These are phyloP conservation scores for Poecilia gillii DNA, from an alignment of 2,797 vertebrate genomes.

Conservation along the genomic window DNA sequence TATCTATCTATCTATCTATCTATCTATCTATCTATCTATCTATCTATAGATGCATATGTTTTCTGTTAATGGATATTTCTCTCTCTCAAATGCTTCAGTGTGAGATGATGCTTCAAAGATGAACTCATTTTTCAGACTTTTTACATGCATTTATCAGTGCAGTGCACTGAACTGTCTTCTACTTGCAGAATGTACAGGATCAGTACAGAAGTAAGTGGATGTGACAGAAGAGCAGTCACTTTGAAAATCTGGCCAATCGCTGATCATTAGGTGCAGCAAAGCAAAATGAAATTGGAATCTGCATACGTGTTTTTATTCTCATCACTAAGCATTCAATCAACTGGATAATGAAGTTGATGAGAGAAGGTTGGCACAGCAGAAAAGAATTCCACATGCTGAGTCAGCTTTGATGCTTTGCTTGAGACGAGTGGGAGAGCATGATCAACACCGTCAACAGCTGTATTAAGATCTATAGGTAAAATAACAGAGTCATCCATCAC, in stretches of 20 bases:
- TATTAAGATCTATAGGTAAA: slow-evolving; percentile 44
- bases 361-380: background rate
- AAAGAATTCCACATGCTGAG: slow-evolving; percentile 12
- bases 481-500: slow-evolving; percentile 45
- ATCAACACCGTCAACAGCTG: slow-evolving; percentile 36
- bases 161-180: background rate
- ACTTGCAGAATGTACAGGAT: background rate
- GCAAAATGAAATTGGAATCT: background rate
- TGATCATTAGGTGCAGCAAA: background rate
- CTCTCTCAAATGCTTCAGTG: no score
- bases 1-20: no score
- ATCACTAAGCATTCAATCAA: slow-evolving; percentile 5
- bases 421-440: slow-evolving; percentile 31
- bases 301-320: background rate
- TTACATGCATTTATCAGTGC: background rate
- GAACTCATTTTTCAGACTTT: background rate
- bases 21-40: no score
- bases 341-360: background rate
- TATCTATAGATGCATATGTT: no score
- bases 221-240: background rate
- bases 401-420: slow-evolving; percentile 11
- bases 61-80: no score
- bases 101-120: no score
- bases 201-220: background rate
- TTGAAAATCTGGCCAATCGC: background rate